Evolutionary conservation across 2,113 vertebrate species (phyloP).

Genomic region (Leptobrachium ailaonicum): DNA sequence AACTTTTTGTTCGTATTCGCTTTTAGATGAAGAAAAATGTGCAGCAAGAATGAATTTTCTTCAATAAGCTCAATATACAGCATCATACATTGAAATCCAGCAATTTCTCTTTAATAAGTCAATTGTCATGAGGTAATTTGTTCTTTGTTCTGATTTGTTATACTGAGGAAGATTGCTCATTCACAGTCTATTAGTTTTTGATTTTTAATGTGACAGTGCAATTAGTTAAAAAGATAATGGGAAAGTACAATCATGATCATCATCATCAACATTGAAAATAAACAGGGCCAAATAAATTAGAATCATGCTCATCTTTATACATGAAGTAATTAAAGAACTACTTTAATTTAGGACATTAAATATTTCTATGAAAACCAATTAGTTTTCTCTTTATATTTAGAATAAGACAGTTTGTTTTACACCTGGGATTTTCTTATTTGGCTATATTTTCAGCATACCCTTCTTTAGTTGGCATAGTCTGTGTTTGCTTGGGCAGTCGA

Average conservation of each 20-base stretch:
- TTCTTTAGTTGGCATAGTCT: neutral
- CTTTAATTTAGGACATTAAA: neutral
- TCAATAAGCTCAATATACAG: too few relatives aligned
- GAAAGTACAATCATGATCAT: neutral
- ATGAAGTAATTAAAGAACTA: neutral
- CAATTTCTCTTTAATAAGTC: too few relatives aligned
- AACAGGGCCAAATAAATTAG: neutral
- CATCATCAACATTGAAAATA: neutral
- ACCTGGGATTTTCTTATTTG: neutral
- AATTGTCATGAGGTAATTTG: too few relatives aligned
- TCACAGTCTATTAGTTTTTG: neutral
- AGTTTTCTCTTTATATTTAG: neutral
- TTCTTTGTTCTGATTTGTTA: too few relatives aligned
- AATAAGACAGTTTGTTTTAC: neutral
- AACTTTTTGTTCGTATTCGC: too few relatives aligned
- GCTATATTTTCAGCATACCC: neutral
- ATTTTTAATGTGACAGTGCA: neutral
- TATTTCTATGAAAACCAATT: neutral
- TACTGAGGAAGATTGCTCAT: too few relatives aligned
- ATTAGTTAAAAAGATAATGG: neutral
- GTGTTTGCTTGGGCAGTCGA: neutral
- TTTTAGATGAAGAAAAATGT: too few relatives aligned
- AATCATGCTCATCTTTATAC: neutral
- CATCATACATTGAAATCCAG: too few relatives aligned
- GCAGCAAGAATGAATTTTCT: too few relatives aligned